Evolutionary conservation across 1,140 invertebrate genomes (phyloP).

Genomic region (Caenorhabditis tropicalis): DNA sequence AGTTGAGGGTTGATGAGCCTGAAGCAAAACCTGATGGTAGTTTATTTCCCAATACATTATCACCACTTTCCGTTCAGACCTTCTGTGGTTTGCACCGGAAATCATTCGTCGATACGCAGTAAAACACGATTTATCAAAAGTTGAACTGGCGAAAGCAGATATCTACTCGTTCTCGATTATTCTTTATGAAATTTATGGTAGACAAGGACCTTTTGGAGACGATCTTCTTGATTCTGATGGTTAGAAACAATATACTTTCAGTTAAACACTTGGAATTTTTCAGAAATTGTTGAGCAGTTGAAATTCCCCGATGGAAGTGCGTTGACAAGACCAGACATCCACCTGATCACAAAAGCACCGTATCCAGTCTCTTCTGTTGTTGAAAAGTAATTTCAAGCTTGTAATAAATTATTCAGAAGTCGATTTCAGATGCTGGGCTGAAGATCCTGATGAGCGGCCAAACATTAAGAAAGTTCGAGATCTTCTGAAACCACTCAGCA

Average conservation of each 20-base stretch:
- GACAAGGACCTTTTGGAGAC: conserved; percentile 50
- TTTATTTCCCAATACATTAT: neutral
- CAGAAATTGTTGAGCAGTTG: conserved; percentile 46
- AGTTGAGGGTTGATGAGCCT: conserved; percentile 2
- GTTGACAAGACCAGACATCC: conserved; percentile 38
- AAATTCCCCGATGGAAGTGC: conserved; percentile 11
- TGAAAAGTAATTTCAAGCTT: neutral
- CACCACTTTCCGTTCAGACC: neutral
- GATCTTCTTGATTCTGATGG: conserved; percentile 44
- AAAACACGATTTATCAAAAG: conserved; percentile 24
- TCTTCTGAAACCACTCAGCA: neutral
- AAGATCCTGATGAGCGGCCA: conserved; percentile 45
- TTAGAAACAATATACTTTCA: too few species aligned
- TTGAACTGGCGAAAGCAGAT: conserved; percentile 44
- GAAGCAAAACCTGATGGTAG: neutral
- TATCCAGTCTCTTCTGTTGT: neutral
- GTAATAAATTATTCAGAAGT: neutral
- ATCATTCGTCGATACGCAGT: conserved; percentile 18
- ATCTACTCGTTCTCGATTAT: conserved; percentile 53
- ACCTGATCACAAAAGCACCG: conserved; percentile 1
- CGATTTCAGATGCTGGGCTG: conserved; percentile 34
- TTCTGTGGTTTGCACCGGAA: conserved; percentile 50
- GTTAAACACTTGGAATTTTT: too few species aligned
- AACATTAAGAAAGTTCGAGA: conserved; percentile 28
- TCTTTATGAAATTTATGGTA: conserved; percentile 55